Evolutionary conservation across 2,888 invertebrate genomes (phyloP).

Genomic region (Orthonevra nobilis): DNA sequence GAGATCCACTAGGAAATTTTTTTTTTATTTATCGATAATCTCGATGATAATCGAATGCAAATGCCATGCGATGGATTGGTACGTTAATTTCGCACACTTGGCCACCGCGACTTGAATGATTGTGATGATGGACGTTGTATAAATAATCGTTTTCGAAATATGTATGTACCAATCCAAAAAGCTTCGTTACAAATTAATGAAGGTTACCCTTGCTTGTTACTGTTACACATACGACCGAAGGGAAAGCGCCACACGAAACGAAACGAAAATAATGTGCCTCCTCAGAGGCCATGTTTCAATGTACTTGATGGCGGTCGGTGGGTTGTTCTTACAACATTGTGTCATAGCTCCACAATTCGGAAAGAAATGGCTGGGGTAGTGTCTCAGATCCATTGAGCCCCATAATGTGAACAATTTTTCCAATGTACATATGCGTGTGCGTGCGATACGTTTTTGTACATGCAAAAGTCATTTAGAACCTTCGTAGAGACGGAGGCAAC

Average conservation of each 20-base stretch:
- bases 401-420: constrained; percentile 21
- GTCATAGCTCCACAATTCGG: neutral
- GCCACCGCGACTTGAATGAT: constrained; percentile 28
- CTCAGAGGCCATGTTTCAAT: constrained; percentile 35
- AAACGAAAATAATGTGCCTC: constrained; percentile 38
- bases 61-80: constrained; percentile 45
- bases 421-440: neutral
- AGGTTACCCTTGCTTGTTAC: no score
- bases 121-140: constrained; percentile 25
- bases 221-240: neutral
- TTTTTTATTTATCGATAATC: constrained; percentile 39
- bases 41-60: constrained; percentile 55
- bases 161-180: constrained; percentile 4
- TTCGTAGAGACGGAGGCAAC: neutral
- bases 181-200: constrained; percentile 42
- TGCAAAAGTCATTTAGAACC: constrained; percentile 22
- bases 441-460: constrained; percentile 1
- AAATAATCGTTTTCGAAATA: constrained; percentile 38
- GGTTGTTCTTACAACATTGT: constrained; percentile 4
- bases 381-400: neutral
- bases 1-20: constrained; percentile 20
- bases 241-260: constrained; percentile 4
- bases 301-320: constrained; percentile 11
- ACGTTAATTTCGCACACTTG: constrained; percentile 42
- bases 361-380: constrained; percentile 8